phyloP scores from a whole-genome alignment of 2,113 vertebrate species.

The Paraplagusia blochii region DNA sequence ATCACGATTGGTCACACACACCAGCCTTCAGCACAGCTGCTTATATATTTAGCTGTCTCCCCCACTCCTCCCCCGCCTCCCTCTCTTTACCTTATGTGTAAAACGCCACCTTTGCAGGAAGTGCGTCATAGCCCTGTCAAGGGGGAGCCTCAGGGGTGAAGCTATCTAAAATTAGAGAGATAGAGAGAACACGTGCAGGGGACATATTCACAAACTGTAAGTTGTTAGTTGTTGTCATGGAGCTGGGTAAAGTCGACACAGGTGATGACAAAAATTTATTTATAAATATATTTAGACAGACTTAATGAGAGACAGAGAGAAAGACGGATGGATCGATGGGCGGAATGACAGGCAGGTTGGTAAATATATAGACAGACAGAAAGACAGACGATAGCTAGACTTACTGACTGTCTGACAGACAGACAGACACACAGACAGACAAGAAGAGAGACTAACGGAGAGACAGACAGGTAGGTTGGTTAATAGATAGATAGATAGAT shows the following conservation, averaged over 20 bases:
- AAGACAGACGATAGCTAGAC: too few species aligned
- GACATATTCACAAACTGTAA: neutral
- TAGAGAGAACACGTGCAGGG: constrained; percentile 12
- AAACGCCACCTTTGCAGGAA: constrained; percentile 50
- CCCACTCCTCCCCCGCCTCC: constrained; percentile 1
- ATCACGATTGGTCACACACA: constrained; percentile 56
- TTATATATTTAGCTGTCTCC: constrained; percentile 59
- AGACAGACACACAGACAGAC: neutral
- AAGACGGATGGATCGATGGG: too few species aligned
- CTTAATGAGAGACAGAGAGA: too few species aligned
- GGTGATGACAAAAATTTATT: too few species aligned
- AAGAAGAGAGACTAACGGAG: neutral
- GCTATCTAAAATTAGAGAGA: constrained; percentile 45
- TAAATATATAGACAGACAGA: neutral
- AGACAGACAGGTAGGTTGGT: too few species aligned
- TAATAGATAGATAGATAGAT: too few species aligned
- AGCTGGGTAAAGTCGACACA: neutral
- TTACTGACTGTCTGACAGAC: neutral
- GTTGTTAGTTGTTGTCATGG: constrained; percentile 2
- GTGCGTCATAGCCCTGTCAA: constrained; percentile 66
- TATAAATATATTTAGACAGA: too few species aligned
- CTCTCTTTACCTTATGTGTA: constrained; percentile 14
- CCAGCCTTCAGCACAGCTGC: constrained; percentile 45
- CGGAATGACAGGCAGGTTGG: too few species aligned
- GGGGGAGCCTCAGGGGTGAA: constrained; percentile 58